phyloP scores from a whole-genome alignment of 2,113 vertebrate genomes.

The Mormyrus iriodes region DNA sequence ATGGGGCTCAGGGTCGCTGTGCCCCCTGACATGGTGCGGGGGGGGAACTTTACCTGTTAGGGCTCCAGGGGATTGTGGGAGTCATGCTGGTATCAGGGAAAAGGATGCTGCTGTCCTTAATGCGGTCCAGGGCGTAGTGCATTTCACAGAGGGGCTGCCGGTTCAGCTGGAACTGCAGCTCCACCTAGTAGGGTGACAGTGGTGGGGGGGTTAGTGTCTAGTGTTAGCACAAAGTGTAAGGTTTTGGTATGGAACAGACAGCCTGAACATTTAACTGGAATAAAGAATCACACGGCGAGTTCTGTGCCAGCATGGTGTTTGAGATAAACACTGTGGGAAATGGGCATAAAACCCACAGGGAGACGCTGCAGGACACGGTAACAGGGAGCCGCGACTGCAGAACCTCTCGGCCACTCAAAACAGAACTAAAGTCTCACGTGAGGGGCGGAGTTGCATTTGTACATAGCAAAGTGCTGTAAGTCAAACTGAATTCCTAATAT shows the following conservation, averaged over 20 bases:
- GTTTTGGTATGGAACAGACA: background rate
- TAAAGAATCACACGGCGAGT: background rate
- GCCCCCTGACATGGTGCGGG: background rate
- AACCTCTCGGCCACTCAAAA: background rate
- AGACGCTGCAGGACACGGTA: background rate
- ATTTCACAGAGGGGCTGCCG: constrained; percentile 96
- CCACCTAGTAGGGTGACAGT: constrained; percentile 66
- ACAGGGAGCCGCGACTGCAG: no score
- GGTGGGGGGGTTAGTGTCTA: background rate
- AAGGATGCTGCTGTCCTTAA: constrained; percentile 87
- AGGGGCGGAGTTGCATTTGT: no score
- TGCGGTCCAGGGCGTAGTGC: constrained; percentile 96
- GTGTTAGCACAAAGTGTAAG: background rate
- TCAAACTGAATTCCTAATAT: background rate
- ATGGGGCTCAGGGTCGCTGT: background rate
- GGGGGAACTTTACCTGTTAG: constrained; percentile 77
- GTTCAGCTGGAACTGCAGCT: constrained; percentile 98
- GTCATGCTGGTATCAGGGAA: constrained; percentile 85
- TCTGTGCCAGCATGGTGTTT: background rate
- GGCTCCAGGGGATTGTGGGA: constrained; percentile 97
- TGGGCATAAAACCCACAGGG: background rate
- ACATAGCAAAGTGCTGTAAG: no score
- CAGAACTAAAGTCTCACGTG: background rate
- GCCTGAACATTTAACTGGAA: background rate
- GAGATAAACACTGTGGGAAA: background rate